Evolutionary conservation across 1,140 invertebrate genomes (phyloP), one percentile per base, ranked within the genome.

Genomic region (Mercenaria mercenaria): DNA sequence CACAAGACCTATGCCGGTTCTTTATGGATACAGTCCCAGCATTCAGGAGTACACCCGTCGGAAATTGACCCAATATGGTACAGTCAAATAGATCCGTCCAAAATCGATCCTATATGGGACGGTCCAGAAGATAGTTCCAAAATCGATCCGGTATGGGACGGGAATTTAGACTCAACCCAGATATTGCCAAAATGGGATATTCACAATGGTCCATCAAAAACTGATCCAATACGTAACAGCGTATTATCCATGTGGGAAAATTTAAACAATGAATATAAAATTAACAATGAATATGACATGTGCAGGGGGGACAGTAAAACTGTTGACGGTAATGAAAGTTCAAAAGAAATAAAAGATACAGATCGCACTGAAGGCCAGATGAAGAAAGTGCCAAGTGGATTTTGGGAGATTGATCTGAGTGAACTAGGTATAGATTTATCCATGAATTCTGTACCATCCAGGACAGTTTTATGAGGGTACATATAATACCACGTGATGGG

Each of bases 301-400:
- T 39, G 34, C 34, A 39, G 18, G 11, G 34, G 4, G 0, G 34
- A 72, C 26, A 72, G 6, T 23, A 1, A n/a, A 15, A 72, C 15
- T 10, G 26, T 39, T 72, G 34, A 37, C 32, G 1, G 23, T 18
- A 26, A 32, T 29, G 29, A 67, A 67, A 67, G 67, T 72, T 8
- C 15, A 20, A 39, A 39, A n/a, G 67, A 72, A 72, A 20, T 39
- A 6, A 37, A 37, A 39, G 23, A 3, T 39, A 72, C 3, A 20
- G 39, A 10, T 39, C 34, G 10, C 32, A n/a, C 1, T 15, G 13
- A 72, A 39, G 37, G 67, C 15, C 32, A 41, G 39, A 72, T 72
- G 83, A 67, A 74, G 20, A 85, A 85, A 37, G 69, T 56, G 8
- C 83, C 83, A 3, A 72, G 83, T 56, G 83, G 83, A 18, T 74